Conservation (phyloP, 1,140 invertebrate species). For the Sweltsa coloradensis region DNA sequence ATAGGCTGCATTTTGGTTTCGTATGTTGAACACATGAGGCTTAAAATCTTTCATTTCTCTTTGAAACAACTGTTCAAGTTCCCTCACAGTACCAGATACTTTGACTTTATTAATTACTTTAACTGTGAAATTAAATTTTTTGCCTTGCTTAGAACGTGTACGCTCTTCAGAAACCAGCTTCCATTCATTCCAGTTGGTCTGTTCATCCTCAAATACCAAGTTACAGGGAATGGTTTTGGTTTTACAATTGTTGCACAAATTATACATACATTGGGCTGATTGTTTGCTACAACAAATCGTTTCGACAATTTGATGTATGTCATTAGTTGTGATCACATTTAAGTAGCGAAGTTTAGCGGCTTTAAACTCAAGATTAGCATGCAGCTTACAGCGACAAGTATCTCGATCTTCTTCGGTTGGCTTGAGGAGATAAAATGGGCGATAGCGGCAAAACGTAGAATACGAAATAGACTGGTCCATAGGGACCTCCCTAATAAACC, state of each 20-base stretch:
- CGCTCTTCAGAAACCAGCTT: neutral
- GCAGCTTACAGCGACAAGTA: slow-evolving; percentile 16
- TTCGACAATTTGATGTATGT: slow-evolving; percentile 14
- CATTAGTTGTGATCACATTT: slow-evolving; percentile 9
- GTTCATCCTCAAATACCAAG: slow-evolving; percentile 5
- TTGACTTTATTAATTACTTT: slow-evolving; percentile 15
- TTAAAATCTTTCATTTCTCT: slow-evolving; percentile 9
- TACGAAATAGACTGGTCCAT: slow-evolving; percentile 7
- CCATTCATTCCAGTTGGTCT: slow-evolving; percentile 3
- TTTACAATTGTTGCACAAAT: slow-evolving; percentile 1
- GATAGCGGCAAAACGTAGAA: slow-evolving; percentile 14
- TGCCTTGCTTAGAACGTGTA: slow-evolving; percentile 11
- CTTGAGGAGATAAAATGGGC: slow-evolving; percentile 17
- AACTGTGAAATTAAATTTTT: slow-evolving; percentile 11
- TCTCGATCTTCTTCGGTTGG: slow-evolving; percentile 14
- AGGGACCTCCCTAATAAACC: neutral
- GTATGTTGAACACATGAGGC: slow-evolving; percentile 22
- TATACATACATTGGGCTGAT: slow-evolving; percentile 14
- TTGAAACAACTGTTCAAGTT: slow-evolving; percentile 13
- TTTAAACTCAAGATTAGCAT: slow-evolving; percentile 11
- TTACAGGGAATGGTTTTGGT: neutral
- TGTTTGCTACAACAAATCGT: slow-evolving; percentile 14
- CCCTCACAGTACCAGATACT: slow-evolving; percentile 15
- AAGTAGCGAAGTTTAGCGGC: slow-evolving; percentile 12
- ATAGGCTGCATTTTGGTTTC: slow-evolving; percentile 20